Base-by-base conservation (phyloP, 1,140 invertebrate species). In the Zaprionus africanus region DNA sequence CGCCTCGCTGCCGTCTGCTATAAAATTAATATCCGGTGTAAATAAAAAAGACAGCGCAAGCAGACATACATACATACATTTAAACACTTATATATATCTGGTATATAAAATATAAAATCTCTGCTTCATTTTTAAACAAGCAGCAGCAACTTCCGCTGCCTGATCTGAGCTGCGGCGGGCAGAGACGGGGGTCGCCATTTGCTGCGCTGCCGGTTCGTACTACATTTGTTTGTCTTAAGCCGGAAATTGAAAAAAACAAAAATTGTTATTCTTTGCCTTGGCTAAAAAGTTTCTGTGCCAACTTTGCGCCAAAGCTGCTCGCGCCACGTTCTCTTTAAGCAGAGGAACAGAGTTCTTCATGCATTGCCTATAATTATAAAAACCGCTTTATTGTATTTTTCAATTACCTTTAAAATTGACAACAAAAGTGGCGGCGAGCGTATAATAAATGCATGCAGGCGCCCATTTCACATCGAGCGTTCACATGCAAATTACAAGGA, bases 21-120 rank as follows among this genome's bases (percentile, higher is more conserved):
- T 88, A 88, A 88, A 88, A 88, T 88, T 88, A 88, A 88, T 88
- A 88, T 88, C 84, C 84, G 84, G 84, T 88, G 84, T 90, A 88
- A 88, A 88, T 88, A 88, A 90, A 87, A 87, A 83, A 82, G 41
- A 38, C 36, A 38, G 36, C 13, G 13, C 13, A 15, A 38, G 36
- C 36, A 38, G n/a, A 43, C 41, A 43, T 2, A 51, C 19, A 51
- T 13, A 24, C 9, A 51, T 19, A 49, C 41, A 43, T n/a, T 22
- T 49, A 22, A 12, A 49, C 2, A 24, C n/a, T n/a, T 13, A 12
- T 51, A 24, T 51, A 12, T 4, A 22, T 19, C 22, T 22, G 46
- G 2, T 49, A 22, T 51, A 51, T 51, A 51, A 22, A 24, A 24
- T 51, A 51, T 51, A 51, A 51, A 51, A 51, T 51, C 46, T 51